Evolutionary conservation across 2,797 vertebrate species (phyloP), one percentile per base, ranked within the genome.

Genomic region (Steatocranus sp.): DNA sequence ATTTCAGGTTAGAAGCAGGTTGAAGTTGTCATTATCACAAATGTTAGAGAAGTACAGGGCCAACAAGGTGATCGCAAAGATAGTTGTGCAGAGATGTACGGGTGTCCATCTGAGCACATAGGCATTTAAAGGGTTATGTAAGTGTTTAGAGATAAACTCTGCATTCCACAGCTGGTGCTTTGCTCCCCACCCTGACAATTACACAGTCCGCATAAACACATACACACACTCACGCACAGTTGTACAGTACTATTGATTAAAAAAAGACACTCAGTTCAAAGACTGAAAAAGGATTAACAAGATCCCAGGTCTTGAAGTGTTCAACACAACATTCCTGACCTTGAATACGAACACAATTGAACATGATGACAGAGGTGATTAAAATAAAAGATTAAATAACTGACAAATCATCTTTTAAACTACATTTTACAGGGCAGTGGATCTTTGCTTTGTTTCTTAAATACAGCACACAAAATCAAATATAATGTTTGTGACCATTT

Each of bases 121-220:
- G 79, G 75, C 83, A 88, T 89, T 63, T 85, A 89, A 89, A 88
- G 82, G 78, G 90, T 94, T 93, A 92, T 89, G 68, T 83, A 88
- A 89, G 56, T 58, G 76, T 90, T 78, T 80, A 79, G 66, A 83
- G 89, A 94, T 94, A 84, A 91, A 90, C 78, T 87, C 74, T 75
- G 85, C 91, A 90, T 94, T 94, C 90, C 91, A 83, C 87, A 89
- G 81, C 82, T 86, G 74, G 66, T 74, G 82, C 88, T 85, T 81
- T 89, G 75, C 86, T 91, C 90, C 83, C 83, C 88, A 87, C 87
- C 88, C 82, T 87, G 79, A 89, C 81, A 85, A 84, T 92, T 87
- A 88, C 79, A 84, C 78, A 86, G 63, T 85, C 38, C 66, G 83
- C 68, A 87, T 74, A 81, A 83, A 88, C 51, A 77, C 54, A 61